Evolutionary conservation across 1,140 invertebrate genomes (phyloP).

Genomic region (Megalonaias nervosa): DNA sequence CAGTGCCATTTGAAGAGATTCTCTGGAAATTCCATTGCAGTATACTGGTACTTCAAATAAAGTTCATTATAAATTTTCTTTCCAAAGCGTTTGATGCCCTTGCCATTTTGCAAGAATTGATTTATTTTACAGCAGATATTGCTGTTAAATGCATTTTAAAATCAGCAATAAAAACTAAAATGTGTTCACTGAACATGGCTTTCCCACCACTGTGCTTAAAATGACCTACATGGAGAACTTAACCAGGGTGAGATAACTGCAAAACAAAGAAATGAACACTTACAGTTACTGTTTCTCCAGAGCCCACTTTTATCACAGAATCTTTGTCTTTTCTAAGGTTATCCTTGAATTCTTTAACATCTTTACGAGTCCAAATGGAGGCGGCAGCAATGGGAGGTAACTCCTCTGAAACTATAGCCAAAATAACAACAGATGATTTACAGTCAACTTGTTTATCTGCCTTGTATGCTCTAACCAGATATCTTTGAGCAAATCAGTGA

Average conservation of each 20-base stretch:
- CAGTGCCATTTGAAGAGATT: too few species aligned
- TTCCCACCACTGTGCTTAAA: too few species aligned
- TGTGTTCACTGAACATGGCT: too few species aligned
- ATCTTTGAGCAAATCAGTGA: neutral
- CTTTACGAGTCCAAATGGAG: constrained; percentile 96
- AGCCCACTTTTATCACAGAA: constrained; percentile 94
- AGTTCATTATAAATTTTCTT: too few species aligned
- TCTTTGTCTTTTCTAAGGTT: constrained; percentile 89
- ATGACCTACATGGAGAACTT: too few species aligned
- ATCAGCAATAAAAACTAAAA: too few species aligned
- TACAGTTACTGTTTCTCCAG: constrained; percentile 98
- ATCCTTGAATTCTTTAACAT: constrained; percentile 91
- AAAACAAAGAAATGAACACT: constrained; percentile 67
- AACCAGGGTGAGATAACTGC: neutral
- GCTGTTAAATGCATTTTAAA: too few species aligned
- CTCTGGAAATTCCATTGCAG: too few species aligned
- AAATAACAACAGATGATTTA: constrained; percentile 11
- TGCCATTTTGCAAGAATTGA: too few species aligned
- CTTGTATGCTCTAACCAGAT: neutral
- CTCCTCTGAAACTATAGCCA: constrained; percentile 48
- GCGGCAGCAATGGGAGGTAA: constrained; percentile 75
- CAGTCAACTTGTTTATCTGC: constrained; percentile 9
- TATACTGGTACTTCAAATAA: too few species aligned
- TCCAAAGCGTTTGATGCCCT: too few species aligned
- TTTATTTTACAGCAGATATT: too few species aligned